Base-by-base conservation (phyloP, 1,140 invertebrate genomes). In the Eriosoma lanigerum region DNA sequence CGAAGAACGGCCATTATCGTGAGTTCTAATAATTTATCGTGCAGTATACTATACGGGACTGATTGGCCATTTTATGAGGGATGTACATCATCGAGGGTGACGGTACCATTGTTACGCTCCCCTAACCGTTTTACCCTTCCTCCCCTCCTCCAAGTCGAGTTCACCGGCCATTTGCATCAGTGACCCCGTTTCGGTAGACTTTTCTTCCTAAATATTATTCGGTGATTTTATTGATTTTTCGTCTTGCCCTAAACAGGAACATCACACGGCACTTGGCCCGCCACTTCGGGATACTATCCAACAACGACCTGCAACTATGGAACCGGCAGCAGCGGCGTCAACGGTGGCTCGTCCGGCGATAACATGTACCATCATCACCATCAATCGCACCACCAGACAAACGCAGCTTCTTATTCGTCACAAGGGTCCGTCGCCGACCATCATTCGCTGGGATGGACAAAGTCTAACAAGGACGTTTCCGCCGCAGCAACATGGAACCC, bases 361-460 rank as follows among this genome's bases (percentile, higher is more conserved):
- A 38, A 19, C 13, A 78, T 78, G 56, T 78, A 78, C 21, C 75
- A 78, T 38, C 56, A 60, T 4, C 75, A 58, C 13, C 72, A 76
- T 3, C 75, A 78, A 32, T 1, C 50, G 29, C 72, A 75, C 4
- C 50, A 58, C 17, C 75, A 78, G 38, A 15, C 32, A 21, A 62
- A 56, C 21, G 54, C 38, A 5, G 29, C 73, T 4, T 78, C 75
- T 15, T 78, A 78, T 44, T 62, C 75, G 21, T 38, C 75, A 15
- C 75, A 78, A 10, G 48, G 24, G 5, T 1, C 68, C 17, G 29
- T 52, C 4, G 75, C 17, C 38, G 46, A 52, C 68, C 46, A 78
- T 19, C 75, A 78, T 26, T 78, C 75, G 13, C n/a, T 78, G 44
- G 75, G 56, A 60, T 78, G 75, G 75, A 12, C 54, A 13, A 78